Evolutionary conservation across 2,888 invertebrate genomes (phyloP), one percentile per base, ranked within the genome.

Genomic region (Cheilosia grossa): DNA sequence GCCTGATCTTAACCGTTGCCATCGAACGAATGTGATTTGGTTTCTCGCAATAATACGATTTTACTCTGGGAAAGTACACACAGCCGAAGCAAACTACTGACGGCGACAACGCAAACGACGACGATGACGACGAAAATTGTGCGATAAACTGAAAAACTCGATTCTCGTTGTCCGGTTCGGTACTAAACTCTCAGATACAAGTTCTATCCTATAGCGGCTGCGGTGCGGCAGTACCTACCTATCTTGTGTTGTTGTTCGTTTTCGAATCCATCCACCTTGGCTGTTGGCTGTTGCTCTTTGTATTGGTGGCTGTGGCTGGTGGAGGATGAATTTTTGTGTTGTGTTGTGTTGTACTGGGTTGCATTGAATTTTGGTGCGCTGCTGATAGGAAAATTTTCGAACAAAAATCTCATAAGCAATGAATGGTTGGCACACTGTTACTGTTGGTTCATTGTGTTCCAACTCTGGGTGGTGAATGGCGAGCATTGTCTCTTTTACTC

Each of bases 1-100:
- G 92, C 91, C 92, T 92, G 91, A 91, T 91, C 91, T 90, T 91
- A 91, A 90, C 92, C 91, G 92, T 90, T 91, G 92, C 91, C 91
- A 90, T 91, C 90, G 90, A 91, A 91, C 92, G 92, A 92, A 92
- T 92, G 92, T 89, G 90, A 90, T 90, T 91, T 90, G 89, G 90
- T 91, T 91, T 90, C 90, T 91, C 91, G 90, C 90, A 91, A 89
- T 90, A 90, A 91, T 90, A 91, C 91, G 90, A 91, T 91, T 91
- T 91, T 92, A 91, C 91, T 91, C 89, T 87, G 86, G 87, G 82
- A 87, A 82, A 86, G 61, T 78, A 58, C 69, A 79, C 70, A 72
- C 74, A 70, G 75, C 67, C 69, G 63, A 67, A 64, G 72, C 75
- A 70, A 54, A 81, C 51, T n/a, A n/a, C 72, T 59, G 72, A 73